phyloP scores from a whole-genome alignment of 2,113 vertebrate genomes.

The Plecturocebus donacophilus region DNA sequence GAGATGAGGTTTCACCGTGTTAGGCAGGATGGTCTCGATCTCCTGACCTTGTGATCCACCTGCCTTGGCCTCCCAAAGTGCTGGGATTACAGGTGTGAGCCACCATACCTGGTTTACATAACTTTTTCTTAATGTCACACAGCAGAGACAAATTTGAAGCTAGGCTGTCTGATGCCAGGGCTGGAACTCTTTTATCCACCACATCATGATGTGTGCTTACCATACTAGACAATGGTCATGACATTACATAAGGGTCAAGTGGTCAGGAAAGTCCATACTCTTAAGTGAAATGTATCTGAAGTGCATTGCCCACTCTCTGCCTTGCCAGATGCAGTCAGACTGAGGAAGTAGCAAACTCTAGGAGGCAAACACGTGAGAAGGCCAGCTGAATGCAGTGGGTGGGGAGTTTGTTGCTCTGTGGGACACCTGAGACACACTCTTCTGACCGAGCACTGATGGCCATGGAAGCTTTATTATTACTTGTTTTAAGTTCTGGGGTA shows the following conservation, averaged over 20 bases:
- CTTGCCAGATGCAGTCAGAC: neutral
- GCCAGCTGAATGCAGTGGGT: fast-evolving
- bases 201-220: no score
- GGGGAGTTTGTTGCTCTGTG: neutral
- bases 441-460: no score
- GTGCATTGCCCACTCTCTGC: neutral
- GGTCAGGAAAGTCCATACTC: neutral
- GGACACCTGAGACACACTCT: no score
- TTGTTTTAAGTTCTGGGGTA: no score
- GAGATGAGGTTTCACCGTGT: no score
- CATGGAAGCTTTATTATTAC: no score
- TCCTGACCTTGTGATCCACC: no score
- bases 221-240: no score
- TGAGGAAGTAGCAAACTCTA: fast-evolving
- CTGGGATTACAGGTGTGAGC: no score
- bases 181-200: neutral
- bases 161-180: neutral
- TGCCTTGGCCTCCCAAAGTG: no score
- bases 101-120: no score
- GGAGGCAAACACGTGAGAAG: fast-evolving
- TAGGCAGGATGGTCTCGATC: no score
- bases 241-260: neutral
- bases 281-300: neutral
- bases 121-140: neutral
- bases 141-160: neutral